phyloP scores from a whole-genome alignment of 2,888 invertebrate genomes.

The Microctonus hyperodae region DNA sequence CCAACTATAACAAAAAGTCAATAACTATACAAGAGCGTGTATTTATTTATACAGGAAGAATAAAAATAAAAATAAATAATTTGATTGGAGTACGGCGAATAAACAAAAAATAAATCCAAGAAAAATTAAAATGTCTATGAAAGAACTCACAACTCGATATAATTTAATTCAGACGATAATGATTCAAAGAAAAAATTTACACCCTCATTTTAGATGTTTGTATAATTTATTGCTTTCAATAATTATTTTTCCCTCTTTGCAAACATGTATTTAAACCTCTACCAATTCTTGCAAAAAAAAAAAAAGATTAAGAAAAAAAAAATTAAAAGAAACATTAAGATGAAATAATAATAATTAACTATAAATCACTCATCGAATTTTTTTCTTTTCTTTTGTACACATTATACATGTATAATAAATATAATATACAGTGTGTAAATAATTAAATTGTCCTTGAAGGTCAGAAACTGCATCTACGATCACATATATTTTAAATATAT shows the following conservation, averaged over 20 bases:
- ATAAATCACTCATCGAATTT: not conserved
- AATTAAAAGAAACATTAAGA: no score
- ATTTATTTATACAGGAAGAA: no score
- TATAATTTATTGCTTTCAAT: not conserved
- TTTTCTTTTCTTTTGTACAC: not conserved
- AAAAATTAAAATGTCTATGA: slow-evolving; percentile 55
- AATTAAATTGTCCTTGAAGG: slow-evolving; percentile 7
- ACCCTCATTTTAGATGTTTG: not conserved
- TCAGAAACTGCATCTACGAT: not conserved
- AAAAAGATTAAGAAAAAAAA: no score
- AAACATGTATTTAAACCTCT: no score
- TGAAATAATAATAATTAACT: not conserved
- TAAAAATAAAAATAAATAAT: slow-evolving; percentile 23
- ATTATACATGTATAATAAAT: not conserved
- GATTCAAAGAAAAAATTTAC: slow-evolving; percentile 52
- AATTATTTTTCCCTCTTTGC: not conserved
- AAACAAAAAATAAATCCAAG: slow-evolving; percentile 21
- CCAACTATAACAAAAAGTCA: slow-evolving; percentile 43
- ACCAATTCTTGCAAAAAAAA: no score
- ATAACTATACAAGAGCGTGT: no score
- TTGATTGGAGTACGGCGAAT: not conserved
- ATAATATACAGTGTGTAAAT: not conserved
- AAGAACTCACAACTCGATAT: slow-evolving; percentile 48
- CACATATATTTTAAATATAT: not conserved
- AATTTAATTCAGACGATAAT: slow-evolving; percentile 57